A percentile compares a stretch with the other conserved stretches of the same genome.
Conservation (phyloP, 2,888 invertebrate species). For the Carterocephalus palaemon region DNA sequence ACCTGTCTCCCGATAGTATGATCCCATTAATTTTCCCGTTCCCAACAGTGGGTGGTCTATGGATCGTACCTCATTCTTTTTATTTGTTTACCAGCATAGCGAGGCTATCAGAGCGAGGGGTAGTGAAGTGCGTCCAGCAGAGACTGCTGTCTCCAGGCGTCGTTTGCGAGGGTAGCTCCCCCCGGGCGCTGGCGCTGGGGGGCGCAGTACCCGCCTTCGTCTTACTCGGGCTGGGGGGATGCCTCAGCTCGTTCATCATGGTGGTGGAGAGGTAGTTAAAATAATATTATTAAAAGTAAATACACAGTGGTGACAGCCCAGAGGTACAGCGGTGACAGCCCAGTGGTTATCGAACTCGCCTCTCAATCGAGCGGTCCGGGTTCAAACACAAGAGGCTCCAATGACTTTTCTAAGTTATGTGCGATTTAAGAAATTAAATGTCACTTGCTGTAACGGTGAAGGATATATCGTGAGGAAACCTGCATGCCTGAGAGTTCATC, state of each 20-base stretch:
- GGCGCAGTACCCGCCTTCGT: conserved; percentile 67
- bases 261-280: conserved; percentile 49
- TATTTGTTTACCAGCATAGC: conserved; percentile 51
- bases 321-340: not conserved
- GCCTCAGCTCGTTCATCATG: conserved; percentile 46
- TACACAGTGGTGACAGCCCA: not conserved
- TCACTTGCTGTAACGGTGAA: too few relatives aligned
- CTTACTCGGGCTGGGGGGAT: conserved; percentile 49
- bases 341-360: not conserved
- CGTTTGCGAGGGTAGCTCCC: conserved; percentile 55
- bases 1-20: too few relatives aligned
- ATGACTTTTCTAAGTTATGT: too few relatives aligned
- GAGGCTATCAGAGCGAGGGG: conserved; percentile 55
- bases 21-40: too few relatives aligned
- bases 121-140: conserved; percentile 47
- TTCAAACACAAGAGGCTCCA: too few relatives aligned
- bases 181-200: conserved; percentile 58
- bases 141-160: conserved; percentile 39
- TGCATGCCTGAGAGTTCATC: too few relatives aligned
- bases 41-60: too few relatives aligned
- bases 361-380: too few relatives aligned
- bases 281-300: conserved; percentile 1
- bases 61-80: too few relatives aligned
- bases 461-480: too few relatives aligned
- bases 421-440: too few relatives aligned